Evolutionary conservation across 1,140 invertebrate genomes (phyloP).

Genomic region (Adelges cooleyi): DNA sequence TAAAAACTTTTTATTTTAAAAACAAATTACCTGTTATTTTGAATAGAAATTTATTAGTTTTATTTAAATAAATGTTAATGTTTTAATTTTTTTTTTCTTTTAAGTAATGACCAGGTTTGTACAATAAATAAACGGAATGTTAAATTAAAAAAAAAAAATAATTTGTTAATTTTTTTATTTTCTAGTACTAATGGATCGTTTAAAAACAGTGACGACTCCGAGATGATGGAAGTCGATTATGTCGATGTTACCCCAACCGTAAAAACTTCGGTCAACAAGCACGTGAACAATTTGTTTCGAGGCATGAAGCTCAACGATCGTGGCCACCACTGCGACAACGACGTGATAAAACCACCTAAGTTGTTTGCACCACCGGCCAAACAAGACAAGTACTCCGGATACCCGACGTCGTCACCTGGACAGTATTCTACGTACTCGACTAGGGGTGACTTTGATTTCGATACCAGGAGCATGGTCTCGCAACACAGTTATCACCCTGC

Average conservation of each 20-base stretch:
- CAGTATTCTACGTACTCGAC: background rate
- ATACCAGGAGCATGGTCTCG: background rate
- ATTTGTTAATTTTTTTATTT: background rate
- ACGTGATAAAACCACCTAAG: background rate
- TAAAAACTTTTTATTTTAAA: too few relatives aligned
- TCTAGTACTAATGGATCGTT: background rate
- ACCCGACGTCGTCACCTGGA: background rate
- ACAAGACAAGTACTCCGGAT: background rate
- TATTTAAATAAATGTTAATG: too few relatives aligned
- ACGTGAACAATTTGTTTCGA: background rate
- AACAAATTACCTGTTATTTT: too few relatives aligned
- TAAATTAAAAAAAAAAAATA: too few relatives aligned
- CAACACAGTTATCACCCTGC: background rate
- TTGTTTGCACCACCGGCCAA: background rate
- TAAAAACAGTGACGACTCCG: slow-evolving; percentile 8
- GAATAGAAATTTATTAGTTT: too few relatives aligned
- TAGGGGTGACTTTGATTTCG: slow-evolving; percentile 11
- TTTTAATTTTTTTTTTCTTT: too few relatives aligned
- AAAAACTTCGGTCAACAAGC: background rate
- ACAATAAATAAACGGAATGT: too few relatives aligned
- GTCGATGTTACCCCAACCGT: background rate
- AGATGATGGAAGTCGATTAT: slow-evolving; percentile 17
- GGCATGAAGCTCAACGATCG: slow-evolving; percentile 3
- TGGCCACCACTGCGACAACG: background rate
- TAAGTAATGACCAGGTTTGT: too few relatives aligned